Percentiles rank a stretch among this genome's conserved stretches.
These are phyloP conservation scores for Podarcis cretensis DNA, from an alignment of 2,113 vertebrate species.

Conservation along the genomic window DNA sequence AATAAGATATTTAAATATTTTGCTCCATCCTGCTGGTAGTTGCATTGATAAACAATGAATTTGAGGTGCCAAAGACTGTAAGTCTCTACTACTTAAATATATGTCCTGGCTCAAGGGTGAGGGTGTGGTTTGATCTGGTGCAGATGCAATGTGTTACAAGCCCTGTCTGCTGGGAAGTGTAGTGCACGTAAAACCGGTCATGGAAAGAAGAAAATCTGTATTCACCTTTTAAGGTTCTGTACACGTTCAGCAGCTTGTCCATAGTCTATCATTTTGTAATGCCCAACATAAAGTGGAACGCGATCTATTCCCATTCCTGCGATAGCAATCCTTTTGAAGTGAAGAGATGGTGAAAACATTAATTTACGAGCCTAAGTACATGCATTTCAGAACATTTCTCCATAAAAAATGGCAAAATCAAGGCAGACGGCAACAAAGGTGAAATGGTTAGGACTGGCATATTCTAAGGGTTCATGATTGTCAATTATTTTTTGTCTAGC, in stretches of 20 bases:
- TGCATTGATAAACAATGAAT: not conserved
- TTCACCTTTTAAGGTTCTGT: constrained; percentile 61
- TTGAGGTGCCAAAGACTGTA: not conserved
- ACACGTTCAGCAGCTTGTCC: constrained; percentile 5
- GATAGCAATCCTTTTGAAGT: constrained; percentile 67
- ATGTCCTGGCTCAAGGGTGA: not conserved
- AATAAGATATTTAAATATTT: not conserved
- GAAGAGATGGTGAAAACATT: not conserved
- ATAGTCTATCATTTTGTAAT: constrained; percentile 70
- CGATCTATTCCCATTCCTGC: constrained; percentile 71
- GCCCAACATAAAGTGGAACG: constrained; percentile 63
- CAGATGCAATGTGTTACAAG: not conserved
- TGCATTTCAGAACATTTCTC: not conserved
- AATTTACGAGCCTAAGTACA: not conserved
- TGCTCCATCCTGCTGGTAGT: not conserved
- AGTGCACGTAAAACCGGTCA: not conserved
- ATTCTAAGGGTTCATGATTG: not conserved
- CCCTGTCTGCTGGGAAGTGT: not conserved
- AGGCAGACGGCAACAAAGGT: not conserved
- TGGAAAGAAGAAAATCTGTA: not conserved
- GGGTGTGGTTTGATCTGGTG: not conserved
- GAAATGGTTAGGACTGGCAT: not conserved
- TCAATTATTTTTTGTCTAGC: not conserved
- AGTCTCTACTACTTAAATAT: not conserved
- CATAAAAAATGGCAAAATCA: constrained; percentile 8